Evolutionary conservation across 2,113 vertebrate species (phyloP), one percentile per base, ranked within the genome.

Genomic region (Cephalopterus ornatus): DNA sequence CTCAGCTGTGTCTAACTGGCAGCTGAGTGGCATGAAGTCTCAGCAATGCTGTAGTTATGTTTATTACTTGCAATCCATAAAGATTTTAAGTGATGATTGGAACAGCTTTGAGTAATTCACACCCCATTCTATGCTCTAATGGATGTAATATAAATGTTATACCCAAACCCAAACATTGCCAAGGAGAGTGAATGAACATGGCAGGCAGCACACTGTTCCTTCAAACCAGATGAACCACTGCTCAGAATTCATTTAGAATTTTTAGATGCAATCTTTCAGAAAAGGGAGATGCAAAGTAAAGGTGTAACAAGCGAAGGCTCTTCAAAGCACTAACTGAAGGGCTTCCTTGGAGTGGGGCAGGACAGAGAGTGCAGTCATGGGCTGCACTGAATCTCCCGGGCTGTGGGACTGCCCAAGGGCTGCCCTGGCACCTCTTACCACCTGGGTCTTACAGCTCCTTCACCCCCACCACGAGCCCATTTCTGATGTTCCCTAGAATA

Each of bases 61-160:
- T 97, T 96, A 92, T 94, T 85, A 93, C 81, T 89, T 84, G 71
- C 82, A 94, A 91, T 90, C 85, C 86, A 62, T 91, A 91, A 96
- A 97, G 83, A 95, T 89, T 84, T 63, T 92, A 93, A 95, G 90
- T 81, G 90, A 83, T 75, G 85, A 93, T 59, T 77, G 83, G 73
- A 95, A 90, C 90, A 93, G 71, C 86, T 93, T 75, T 83, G 86
- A 86, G 67, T 92, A 95, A 95, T 89, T 96, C 85, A 82, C 93
- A 91, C 70, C 59, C 62, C 83, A 79, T 94, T 93, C 85, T n/a
- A 44, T 68, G 76, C 72, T 92, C 85, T 97, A 95, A 95, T 80
- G 85, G 85, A 87, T 90, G 74, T 55, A 85, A 93, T 68, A 92
- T 86, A 94, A 94, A 95, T 76, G 85, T 89, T 95, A 94, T 94